Percentiles rank a stretch among this genome's conserved stretches.
Evolutionary conservation across 2,797 vertebrate genomes (phyloP).

Genomic region (Trachops cirrhosus): DNA sequence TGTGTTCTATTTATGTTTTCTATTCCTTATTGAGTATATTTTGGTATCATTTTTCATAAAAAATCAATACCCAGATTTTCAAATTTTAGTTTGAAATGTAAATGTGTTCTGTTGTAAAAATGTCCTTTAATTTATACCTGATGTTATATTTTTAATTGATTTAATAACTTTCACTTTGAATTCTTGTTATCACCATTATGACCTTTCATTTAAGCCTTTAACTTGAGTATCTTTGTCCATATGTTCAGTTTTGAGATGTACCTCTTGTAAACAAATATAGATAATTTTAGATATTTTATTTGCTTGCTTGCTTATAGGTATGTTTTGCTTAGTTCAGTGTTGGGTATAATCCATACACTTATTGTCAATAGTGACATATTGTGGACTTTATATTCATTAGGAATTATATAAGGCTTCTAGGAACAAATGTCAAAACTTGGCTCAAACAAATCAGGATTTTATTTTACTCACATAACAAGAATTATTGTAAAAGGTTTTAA

Average conservation of each 20-base stretch:
- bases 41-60: not conserved
- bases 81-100: not conserved
- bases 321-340: not conserved
- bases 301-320: not conserved
- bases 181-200: not conserved
- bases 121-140: not conserved
- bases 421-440: not conserved
- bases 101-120: not conserved
- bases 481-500: not conserved
- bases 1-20: not conserved
- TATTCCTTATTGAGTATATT: not conserved
- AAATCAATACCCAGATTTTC: not conserved
- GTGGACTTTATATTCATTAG: not conserved
- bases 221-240: not conserved
- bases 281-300: not conserved
- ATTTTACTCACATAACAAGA: not conserved
- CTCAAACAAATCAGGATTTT: not conserved
- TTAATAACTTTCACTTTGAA: not conserved
- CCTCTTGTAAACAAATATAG: not conserved
- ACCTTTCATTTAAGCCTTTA: not conserved
- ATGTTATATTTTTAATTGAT: not conserved
- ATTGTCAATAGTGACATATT: not conserved
- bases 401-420: not conserved
- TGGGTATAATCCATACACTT: not conserved
- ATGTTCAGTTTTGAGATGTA: not conserved